Evolutionary conservation across 2,888 invertebrate genomes (phyloP), one percentile per base, ranked within the genome.

Genomic region (Periphyllus acericola): DNA sequence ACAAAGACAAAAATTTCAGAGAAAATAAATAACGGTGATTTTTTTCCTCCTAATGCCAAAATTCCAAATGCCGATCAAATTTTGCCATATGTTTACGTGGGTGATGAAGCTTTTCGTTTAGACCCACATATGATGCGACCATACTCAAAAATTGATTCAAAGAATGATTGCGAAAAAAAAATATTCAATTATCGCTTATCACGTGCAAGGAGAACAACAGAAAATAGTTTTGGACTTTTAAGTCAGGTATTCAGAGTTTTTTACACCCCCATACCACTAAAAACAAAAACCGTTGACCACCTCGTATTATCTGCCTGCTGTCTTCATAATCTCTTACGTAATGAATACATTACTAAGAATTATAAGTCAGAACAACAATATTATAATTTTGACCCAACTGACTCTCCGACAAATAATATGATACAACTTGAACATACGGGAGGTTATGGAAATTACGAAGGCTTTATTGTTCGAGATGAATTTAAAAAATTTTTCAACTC

Each of bases 291-390:
- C 0, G 76, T 76, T 0, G 46, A 52, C 29, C n/a, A 76, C 29
- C 17, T 76, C 1, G 29, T 76, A 6, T 46, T 52, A 6, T 76
- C 76, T 0, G 76, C 46, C 17, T 76, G 76, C 17, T 76, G 76
- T 29, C 76, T 76, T 46, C 76, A 76, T 76, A 52, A 76, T 76
- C 76, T 76, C 52, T 8, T 46, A 6, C 46, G 46, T 8, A 19
- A 76, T 29, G n/a, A 8, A 76, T n/a, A n/a, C n/a, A n/a, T n/a
- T 76, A 46, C 52, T 71, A 32, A 71, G 71, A 71, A 71, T n/a
- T n/a, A n/a, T n/a, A 71, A 71, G 32, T 32, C 71, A 71, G 71
- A n/a, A 71, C 71, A 71, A 71, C 71, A 60, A 60, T n/a, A 60
- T 21, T 60, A 60, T 21, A 60, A 60, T 21, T 60, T 60, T 60